Base-by-base conservation (phyloP, 2,113 vertebrate genomes). In the Podarcis muralis region DNA sequence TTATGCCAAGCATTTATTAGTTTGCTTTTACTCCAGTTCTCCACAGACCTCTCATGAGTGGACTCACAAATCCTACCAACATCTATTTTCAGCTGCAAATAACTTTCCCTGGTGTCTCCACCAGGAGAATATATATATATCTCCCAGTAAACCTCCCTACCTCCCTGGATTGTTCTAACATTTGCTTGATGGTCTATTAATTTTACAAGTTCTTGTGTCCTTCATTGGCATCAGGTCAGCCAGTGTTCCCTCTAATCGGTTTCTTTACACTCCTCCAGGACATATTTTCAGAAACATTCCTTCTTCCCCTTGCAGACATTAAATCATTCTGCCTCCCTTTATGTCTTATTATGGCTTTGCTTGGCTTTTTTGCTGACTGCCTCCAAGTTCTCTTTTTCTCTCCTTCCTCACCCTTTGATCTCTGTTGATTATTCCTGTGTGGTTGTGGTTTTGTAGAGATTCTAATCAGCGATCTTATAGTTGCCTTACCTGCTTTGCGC, bases 261-360 rank as follows among this genome's bases (percentile, higher is more conserved):
- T 88, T 88, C 53, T 32, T 85, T 77, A 83, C 43, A 48, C 20
- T 48, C 62, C 85, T 83, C 37, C 37, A 83, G 87, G 80, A 83
- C 6, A 88, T 22, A 82, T 66, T 78, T 86, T 79, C 62, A 35
- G 72, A 79, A 32, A n/a, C 30, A 48, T 79, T 68, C 37, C 20
- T 53, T 66, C 27, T 83, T 76, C 57, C 7, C 12, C 12, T 77
- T 35, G n/a, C 81, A 88, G 74, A 77, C 81, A 78, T 68, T 68
- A 83, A 77, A 68, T 83, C 40, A 88, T 35, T 53, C n/a, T 37
- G 43, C 71, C 35, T 43, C 53, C n/a, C 30, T 68, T 40, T 40
- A 75, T 76, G 40, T 40, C 16, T 43, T 37, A 40, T 37, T 15
- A 22, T 27, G 32, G 35, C 6, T 53, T 65, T 40, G 9, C 37